Conservation (phyloP, 2,113 vertebrate species). For the Lepidothrix coronata region DNA sequence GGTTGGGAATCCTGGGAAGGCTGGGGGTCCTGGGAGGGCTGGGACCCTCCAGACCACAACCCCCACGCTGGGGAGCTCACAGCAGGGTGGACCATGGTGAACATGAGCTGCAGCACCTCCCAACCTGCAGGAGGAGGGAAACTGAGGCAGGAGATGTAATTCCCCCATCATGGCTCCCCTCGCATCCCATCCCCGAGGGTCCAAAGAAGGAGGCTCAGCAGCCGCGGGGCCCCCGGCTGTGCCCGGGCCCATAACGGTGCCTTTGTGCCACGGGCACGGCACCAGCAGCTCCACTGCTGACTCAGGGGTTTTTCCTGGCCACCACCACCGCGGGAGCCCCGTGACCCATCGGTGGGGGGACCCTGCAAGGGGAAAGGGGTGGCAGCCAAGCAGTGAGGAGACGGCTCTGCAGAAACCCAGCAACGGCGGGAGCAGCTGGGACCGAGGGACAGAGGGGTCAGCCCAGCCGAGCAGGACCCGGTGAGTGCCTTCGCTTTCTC, state of each 20-base stretch:
- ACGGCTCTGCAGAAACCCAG: neutral
- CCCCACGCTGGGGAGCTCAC: neutral
- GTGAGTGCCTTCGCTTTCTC: constrained; percentile 11
- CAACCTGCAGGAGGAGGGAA: neutral
- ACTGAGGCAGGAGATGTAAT: neutral
- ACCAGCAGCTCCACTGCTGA: constrained; percentile 11
- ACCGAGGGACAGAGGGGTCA: neutral
- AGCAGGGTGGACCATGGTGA: accelerated
- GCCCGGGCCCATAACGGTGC: neutral
- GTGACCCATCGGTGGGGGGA: constrained; percentile 17
- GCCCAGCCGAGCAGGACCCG: neutral
- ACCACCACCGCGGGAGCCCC: neutral
- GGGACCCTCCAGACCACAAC: neutral
- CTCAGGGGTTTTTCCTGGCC: constrained; percentile 13
- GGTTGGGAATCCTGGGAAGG: no score
- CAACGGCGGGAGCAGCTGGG: neutral
- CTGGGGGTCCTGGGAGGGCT: neutral
- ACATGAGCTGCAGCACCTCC: neutral
- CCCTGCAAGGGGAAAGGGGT: neutral
- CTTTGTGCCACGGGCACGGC: constrained; percentile 8
- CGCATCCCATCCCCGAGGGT: accelerated
- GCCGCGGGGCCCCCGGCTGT: neutral
- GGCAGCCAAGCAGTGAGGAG: neutral
- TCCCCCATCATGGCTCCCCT: accelerated
- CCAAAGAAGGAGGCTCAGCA: accelerated